Evolutionary conservation across 53 echinoderm and acorn worm species (phyloP), one percentile per base, ranked within the genome.

Genomic region (Mesocentrotus franciscanus): DNA sequence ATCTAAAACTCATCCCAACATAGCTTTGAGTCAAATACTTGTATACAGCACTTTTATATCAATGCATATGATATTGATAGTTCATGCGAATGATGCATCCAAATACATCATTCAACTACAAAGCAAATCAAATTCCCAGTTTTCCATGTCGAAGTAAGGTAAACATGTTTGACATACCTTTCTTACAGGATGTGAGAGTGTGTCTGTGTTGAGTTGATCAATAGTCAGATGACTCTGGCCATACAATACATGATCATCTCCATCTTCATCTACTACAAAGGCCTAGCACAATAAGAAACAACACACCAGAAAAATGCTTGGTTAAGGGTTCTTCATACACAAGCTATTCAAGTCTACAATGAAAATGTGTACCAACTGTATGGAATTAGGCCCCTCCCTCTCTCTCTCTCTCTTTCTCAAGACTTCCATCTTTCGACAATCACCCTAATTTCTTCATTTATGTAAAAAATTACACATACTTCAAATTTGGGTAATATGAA

Each of bases 251-350:
- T 97, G 97, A 36, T 97, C 96, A 35, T 93, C 95, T 30, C 99
- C 99, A 8, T 96, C 96, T 34, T 97, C 99, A 92, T 97, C 99
- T 29, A 99, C 98, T 36, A 99, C 99, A 97, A 99, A 98, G 22
- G 99, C 99, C 99, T 99, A 94, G 17, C 66, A 58, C 24, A 78
- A 59, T 58, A 26, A 62, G 29, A n/a, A 89, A 18, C 20, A 27
- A 90, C 75, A 62, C 26, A 95, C 15, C 78, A 94, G n/a, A 29
- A 74, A 74, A 74, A 30, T 74, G 74, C 32, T 12, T 74, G 36
- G 27, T 42, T 59, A 90, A 15, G 15, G 29, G 39, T 18, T 59
- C 29, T 29, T 42, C 20, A 13, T 18, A 16, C 18, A 90, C 60
- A 10, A 20, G 16, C 6, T 6, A 49, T 49, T 49, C 49, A 49